Base-by-base conservation (phyloP, 2,113 vertebrate species). In the Apodemus speciosus region DNA sequence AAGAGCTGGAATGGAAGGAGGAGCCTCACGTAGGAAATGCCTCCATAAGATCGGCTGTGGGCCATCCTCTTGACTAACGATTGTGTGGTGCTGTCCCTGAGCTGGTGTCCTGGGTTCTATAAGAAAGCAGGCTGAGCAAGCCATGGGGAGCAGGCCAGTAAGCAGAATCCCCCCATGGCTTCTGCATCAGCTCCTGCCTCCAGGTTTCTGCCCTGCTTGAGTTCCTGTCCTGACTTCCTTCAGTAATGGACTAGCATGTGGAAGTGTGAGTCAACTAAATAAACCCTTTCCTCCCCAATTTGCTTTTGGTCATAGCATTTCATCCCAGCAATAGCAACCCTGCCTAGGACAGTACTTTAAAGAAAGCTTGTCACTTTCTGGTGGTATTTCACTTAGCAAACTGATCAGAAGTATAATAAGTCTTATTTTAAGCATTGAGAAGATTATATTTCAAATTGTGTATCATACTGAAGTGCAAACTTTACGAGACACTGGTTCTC, bases 391-490 rank as follows among this genome's bases (percentile, higher is more conserved):
- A 32, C n/a, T 79, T 79, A 79, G 32, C 89, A 81, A 75, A 64
- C 58, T 10, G 62, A 73, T 88, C 85, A 88, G 20, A 76, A 80
- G 38, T 13, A 0, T 43, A 9, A 32, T 71, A 49, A 27, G 27
- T 80, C 35, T 83, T 76, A 23, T 49, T 90, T 92, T 93, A 71
- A 95, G 25, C 32, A 46, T 64, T 38, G 27, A 73, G 49, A 85
- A 64, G 38, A 72, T 75, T 32, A 3, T 46, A 77, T 92, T 96
- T 95, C 76, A 72, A 90, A 35, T 89, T 68, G 25, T 88, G n/a
- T 79, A 13, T 93, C n/a, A 53, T 77, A 43, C 10, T 72, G 25
- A 94, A 89, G 43, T 71, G 58, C 5, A 73, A 73, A 80, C 23
- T 84, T 83, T 35, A 60, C 2, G 69, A 73, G 46, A 81, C n/a